Percentiles rank a stretch among this genome's conserved stretches.
Evolutionary conservation across 2,888 invertebrate genomes (phyloP).

Genomic region (Yponomeuta malinellus): DNA sequence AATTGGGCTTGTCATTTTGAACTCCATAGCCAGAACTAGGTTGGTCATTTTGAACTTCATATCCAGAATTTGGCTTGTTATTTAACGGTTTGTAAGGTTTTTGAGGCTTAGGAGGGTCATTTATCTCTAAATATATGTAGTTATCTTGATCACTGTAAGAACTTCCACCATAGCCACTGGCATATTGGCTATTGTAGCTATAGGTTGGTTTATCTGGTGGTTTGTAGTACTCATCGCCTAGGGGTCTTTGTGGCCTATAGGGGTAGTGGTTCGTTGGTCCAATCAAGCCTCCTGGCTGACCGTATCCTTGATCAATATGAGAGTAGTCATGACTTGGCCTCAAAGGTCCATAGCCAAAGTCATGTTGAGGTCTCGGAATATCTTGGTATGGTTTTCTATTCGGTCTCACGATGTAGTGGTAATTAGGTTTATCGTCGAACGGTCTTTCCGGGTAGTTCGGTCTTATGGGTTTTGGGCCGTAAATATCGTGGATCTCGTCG

Average conservation of each 20-base stretch:
- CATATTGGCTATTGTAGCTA: constrained; percentile 46
- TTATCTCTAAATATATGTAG: constrained; percentile 54
- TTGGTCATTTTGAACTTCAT: constrained; percentile 31
- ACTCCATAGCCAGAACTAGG: constrained; percentile 31
- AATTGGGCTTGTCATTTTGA: constrained; percentile 29
- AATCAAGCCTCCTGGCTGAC: constrained; percentile 29
- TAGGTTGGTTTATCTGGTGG: constrained; percentile 41
- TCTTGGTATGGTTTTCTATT: constrained; percentile 46
- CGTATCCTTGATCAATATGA: constrained; percentile 28
- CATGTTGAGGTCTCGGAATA: constrained; percentile 24
- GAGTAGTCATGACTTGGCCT: constrained; percentile 15
- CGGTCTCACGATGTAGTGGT: constrained; percentile 53
- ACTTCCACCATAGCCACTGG: constrained; percentile 47
- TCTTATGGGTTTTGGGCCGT: constrained; percentile 35
- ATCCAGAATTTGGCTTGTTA: constrained; percentile 34
- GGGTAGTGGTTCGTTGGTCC: constrained; percentile 32
- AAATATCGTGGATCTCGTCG: constrained; percentile 36
- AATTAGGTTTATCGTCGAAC: constrained; percentile 44
- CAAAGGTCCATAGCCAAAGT: constrained; percentile 27
- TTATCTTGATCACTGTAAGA: constrained; percentile 40
- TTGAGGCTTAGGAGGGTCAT: constrained; percentile 57
- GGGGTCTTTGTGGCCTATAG: constrained; percentile 34
- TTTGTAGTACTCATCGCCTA: constrained; percentile 25
- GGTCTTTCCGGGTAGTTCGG: constrained; percentile 28
- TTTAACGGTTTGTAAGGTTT: constrained; percentile 32